Base-by-base conservation (phyloP, 2,888 invertebrate genomes). In the Nephrotoma appendiculata region DNA sequence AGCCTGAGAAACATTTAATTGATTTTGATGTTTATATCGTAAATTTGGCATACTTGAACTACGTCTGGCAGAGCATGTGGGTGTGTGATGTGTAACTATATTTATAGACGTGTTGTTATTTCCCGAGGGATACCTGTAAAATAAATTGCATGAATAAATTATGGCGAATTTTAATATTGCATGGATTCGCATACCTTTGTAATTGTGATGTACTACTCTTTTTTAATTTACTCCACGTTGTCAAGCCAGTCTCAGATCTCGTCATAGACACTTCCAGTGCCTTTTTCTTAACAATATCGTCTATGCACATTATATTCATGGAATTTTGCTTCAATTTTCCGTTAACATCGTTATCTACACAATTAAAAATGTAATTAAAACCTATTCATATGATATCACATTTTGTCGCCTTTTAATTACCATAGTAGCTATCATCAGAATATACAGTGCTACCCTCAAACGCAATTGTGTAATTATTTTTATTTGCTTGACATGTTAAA, bases 381-480 rank as follows among this genome's bases (percentile, higher is more conserved):
- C 0, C 1, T 31, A 31, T 31, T 31, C 71, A 71, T 31, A 31
- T 71, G 71, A 71, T 71, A 71, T 71, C 71, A 71, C 15, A 6
- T 71, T 31, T 71, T 9, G 71, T 44, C 15, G 5, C 7, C 7
- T 71, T 71, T 71, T 71, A 71, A 2, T 89, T 88, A 91, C 92
- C 93, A 91, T 95, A 95, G 92, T 95, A 96, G 90, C 95, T 96
- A 91, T 96, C 96, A 92, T 97, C 97, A 86, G 96, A 96, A 91
- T 96, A 96, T 93, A 95, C 95, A 88, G 96, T 95, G 89, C 96
- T 96, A 90, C 97, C 98, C 92, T 98, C 97, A 90, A 98, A 98
- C 89, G 98, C 98, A 90, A 98, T 97, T 88, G 98, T 98, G 91
- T 98, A 98, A 92, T 98, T 98, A 92, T 97, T 96, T 93, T 98